Percentiles rank a stretch among this genome's conserved stretches.
phyloP scores from a whole-genome alignment of 2,113 vertebrate genomes.

The Notarius quadriscutis region DNA sequence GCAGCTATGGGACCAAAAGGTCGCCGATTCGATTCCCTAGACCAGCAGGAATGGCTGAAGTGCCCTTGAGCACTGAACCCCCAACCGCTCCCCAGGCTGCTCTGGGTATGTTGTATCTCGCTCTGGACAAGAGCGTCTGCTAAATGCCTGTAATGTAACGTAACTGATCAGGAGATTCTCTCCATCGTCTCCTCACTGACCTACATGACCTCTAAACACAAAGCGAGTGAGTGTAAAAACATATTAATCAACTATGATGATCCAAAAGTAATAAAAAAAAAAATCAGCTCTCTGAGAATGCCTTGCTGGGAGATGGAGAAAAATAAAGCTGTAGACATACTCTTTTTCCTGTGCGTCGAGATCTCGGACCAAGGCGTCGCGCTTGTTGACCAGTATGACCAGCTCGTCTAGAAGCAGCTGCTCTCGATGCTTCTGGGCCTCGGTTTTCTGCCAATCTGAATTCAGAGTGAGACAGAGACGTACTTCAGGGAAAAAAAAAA shows the following conservation, averaged over 20 bases:
- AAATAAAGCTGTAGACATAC: constrained; percentile 70
- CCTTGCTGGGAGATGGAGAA: background rate
- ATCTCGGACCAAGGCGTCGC: constrained; percentile 91
- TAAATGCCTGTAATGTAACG: no score
- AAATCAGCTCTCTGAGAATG: constrained; percentile 12
- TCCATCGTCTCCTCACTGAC: background rate
- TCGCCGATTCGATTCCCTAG: no score
- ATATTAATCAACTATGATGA: background rate
- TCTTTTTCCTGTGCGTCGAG: constrained; percentile 94
- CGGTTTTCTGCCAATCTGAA: constrained; percentile 97
- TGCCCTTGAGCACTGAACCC: no score
- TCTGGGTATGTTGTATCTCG: no score
- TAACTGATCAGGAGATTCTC: no score
- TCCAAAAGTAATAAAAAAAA: background rate
- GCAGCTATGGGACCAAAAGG: no score
- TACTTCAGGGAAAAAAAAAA: constrained; percentile 21
- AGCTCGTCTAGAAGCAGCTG: constrained; percentile 95
- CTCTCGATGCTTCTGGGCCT: constrained; percentile 93
- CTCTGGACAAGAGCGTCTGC: no score
- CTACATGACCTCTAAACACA: background rate
- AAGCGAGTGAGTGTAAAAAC: background rate
- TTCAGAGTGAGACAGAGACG: constrained; percentile 29
- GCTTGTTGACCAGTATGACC: constrained; percentile 94
- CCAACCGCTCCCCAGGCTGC: no score
- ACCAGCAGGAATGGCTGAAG: no score